These are phyloP conservation scores for Saxidomus purpurata DNA, from an alignment of 1,140 invertebrate species.

Conservation along the genomic window DNA sequence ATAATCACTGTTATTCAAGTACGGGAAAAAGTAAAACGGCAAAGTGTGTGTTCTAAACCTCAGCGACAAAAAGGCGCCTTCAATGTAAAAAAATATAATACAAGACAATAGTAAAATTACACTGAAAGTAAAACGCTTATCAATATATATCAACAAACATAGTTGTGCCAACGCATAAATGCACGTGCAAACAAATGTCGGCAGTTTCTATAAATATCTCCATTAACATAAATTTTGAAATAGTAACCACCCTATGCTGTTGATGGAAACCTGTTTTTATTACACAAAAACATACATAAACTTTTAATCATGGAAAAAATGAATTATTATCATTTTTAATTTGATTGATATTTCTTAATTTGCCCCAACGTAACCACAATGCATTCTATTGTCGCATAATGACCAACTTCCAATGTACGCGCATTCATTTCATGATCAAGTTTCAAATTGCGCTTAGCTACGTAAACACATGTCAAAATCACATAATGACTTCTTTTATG, in stretches of 20 bases:
- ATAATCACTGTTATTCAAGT: too few species aligned
- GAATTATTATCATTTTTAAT: background rate
- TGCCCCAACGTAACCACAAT: background rate
- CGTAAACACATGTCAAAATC: slow-evolving; percentile 60
- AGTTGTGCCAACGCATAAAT: background rate
- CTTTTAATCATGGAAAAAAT: background rate
- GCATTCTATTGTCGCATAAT: slow-evolving; percentile 4
- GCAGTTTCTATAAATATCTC: background rate
- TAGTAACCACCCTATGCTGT: too few species aligned
- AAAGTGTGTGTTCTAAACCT: too few species aligned
- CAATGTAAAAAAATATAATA: too few species aligned
- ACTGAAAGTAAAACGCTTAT: too few species aligned
- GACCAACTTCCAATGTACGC: slow-evolving; percentile 17
- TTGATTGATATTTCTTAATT: slow-evolving; percentile 18
- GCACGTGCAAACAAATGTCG: background rate
- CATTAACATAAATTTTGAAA: background rate
- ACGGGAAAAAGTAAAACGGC: too few species aligned
- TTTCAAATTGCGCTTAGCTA: slow-evolving; percentile 49
- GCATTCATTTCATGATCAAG: slow-evolving; percentile 45
- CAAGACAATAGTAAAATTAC: too few species aligned
- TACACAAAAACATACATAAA: background rate
- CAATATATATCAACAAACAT: too few species aligned
- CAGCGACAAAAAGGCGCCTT: too few species aligned
- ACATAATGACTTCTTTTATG: slow-evolving; percentile 29
- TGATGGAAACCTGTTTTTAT: too few species aligned